phyloP scores from a whole-genome alignment of 2,113 vertebrate genomes.

The Rhinopomastus cyanomelas region DNA sequence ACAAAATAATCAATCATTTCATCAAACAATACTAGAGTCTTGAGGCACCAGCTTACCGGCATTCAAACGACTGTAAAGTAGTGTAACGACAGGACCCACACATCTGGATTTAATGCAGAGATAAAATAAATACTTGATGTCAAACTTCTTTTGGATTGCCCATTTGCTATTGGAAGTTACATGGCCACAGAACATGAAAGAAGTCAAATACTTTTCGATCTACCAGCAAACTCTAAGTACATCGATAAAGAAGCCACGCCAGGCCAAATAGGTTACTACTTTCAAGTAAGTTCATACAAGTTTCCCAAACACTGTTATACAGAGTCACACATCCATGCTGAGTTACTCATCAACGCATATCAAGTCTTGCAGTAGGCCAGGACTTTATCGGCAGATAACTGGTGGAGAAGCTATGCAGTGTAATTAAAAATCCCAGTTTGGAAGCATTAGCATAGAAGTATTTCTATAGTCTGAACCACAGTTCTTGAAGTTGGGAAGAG shows the following conservation, averaged over 20 bases:
- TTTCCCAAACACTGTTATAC: constrained; percentile 69
- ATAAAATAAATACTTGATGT: constrained; percentile 77
- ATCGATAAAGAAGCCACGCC: constrained; percentile 76
- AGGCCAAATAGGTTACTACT: constrained; percentile 62
- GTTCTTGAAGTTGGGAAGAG: constrained; percentile 70
- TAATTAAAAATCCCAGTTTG: constrained; percentile 72
- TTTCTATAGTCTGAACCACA: constrained; percentile 57
- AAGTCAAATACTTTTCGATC: constrained; percentile 81
- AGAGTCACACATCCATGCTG: constrained; percentile 77
- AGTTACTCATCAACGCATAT: constrained; percentile 70
- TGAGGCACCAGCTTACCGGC: constrained; percentile 80
- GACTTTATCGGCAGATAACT: constrained; percentile 63
- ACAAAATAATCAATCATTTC: constrained; percentile 53
- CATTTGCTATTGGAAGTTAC: constrained; percentile 86
- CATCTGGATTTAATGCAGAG: constrained; percentile 69
- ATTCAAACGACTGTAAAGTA: constrained; percentile 74
- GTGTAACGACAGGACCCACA: constrained; percentile 69
- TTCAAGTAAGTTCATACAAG: constrained; percentile 67
- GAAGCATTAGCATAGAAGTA: constrained; percentile 73
- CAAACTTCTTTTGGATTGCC: constrained; percentile 77
- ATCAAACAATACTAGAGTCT: constrained; percentile 63
- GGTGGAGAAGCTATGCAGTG: constrained; percentile 66
- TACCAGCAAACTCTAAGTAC: constrained; percentile 81
- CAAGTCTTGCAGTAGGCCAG: constrained; percentile 70
- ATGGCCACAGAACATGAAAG: constrained; percentile 85